phyloP scores from a whole-genome alignment of 2,113 vertebrate species.

The Poeciliopsis turrubarensis region DNA sequence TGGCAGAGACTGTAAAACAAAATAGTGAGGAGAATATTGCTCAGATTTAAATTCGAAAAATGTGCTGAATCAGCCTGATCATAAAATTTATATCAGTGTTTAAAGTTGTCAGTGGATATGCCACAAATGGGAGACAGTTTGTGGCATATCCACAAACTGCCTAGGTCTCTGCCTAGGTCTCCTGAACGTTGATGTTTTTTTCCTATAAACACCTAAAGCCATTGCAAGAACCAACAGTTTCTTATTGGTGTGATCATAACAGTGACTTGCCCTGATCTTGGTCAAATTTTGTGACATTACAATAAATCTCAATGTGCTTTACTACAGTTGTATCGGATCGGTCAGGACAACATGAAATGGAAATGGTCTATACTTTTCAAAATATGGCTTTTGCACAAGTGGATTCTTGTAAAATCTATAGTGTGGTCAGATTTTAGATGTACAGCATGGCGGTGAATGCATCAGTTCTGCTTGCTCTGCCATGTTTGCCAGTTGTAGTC shows the following conservation, averaged over 20 bases:
- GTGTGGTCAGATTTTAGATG: too few relatives aligned
- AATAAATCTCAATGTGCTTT: background rate
- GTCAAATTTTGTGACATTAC: background rate
- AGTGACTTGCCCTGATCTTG: too few relatives aligned
- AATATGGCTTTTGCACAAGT: too few relatives aligned
- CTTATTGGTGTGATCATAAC: constrained; percentile 41
- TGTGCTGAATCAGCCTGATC: background rate
- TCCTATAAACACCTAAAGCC: constrained; percentile 11
- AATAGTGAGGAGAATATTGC: background rate
- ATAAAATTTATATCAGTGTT: too few relatives aligned
- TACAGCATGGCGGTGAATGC: too few relatives aligned
- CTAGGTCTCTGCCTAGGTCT: background rate
- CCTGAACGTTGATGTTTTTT: constrained; percentile 5
- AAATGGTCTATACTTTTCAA: background rate
- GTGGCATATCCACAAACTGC: too few relatives aligned
- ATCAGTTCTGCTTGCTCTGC: too few relatives aligned
- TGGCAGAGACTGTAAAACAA: background rate
- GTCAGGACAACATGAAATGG: background rate
- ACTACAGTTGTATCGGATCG: background rate
- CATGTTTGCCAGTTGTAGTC: too few relatives aligned
- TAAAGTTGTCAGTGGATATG: background rate
- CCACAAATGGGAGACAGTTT: background rate
- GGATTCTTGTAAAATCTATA: too few relatives aligned
- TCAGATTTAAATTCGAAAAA: background rate
- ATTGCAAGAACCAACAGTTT: constrained; percentile 20